These are phyloP conservation scores for Drosophila truncata DNA, from an alignment of 1,140 invertebrate genomes.

Conservation along the genomic window DNA sequence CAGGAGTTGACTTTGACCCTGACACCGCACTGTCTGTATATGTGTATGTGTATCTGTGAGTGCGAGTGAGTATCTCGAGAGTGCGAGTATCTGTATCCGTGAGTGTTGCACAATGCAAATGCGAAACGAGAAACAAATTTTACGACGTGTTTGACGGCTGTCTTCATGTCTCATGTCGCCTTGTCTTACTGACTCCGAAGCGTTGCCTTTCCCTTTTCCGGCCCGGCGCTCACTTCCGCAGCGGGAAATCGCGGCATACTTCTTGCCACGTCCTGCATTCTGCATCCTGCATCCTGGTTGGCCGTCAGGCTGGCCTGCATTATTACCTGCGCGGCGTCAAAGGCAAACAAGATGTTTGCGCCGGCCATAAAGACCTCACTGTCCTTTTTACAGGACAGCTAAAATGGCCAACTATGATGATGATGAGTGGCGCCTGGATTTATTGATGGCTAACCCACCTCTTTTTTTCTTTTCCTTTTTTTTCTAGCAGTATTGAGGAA, in stretches of 20 bases:
- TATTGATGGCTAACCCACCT: constrained; percentile 24
- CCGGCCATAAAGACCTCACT: constrained; percentile 64
- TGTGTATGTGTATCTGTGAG: constrained; percentile 12
- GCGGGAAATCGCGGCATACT: constrained; percentile 38
- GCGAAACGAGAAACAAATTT: constrained; percentile 80
- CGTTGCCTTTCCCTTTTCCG: constrained; percentile 31
- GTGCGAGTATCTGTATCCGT: constrained; percentile 31
- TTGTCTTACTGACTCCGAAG: constrained; percentile 40
- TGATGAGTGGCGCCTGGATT: constrained; percentile 42
- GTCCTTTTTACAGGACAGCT: constrained; percentile 24
- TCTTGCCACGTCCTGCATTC: constrained; percentile 33
- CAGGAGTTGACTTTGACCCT: constrained; percentile 77
- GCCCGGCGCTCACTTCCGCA: constrained; percentile 67
- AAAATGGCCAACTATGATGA: constrained; percentile 22
- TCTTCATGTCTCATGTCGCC: constrained; percentile 48
- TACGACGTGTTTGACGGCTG: constrained; percentile 81
- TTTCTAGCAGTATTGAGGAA: constrained; percentile 25
- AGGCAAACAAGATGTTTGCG: constrained; percentile 80
- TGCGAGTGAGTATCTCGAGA: constrained; percentile 7
- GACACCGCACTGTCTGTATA: constrained; percentile 45
- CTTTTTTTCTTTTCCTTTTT: not conserved
- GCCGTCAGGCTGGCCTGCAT: constrained; percentile 52
- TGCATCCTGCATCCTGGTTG: constrained; percentile 41
- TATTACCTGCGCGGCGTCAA: constrained; percentile 79
- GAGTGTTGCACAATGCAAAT: constrained; percentile 78